phyloP scores from a whole-genome alignment of 1,140 invertebrate species.

The Drosophila mayri region DNA sequence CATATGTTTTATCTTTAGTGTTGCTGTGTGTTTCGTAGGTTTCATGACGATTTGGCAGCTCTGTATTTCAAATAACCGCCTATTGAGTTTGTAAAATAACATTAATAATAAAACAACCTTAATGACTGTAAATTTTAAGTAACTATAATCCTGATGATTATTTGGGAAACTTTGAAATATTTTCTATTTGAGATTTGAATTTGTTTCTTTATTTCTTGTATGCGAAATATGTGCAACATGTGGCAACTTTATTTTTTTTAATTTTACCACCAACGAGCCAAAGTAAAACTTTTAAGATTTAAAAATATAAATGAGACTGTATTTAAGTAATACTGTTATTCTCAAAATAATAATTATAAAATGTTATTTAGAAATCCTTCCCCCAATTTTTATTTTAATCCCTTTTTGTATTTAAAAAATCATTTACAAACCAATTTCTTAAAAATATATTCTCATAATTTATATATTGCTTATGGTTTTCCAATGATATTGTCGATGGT shows the following conservation, averaged over 20 bases:
- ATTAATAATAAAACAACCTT: not conserved
- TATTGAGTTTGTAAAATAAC: not conserved
- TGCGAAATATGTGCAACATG: not conserved
- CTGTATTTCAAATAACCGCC: not conserved
- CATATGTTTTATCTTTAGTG: conserved; percentile 15
- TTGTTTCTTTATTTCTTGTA: not conserved
- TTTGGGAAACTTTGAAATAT: too few species aligned
- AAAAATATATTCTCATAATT: not conserved
- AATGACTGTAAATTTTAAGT: too few species aligned
- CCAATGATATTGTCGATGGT: conserved; percentile 76
- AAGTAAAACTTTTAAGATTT: not conserved
- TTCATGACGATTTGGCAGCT: not conserved
- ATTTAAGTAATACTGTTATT: not conserved
- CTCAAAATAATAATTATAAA: not conserved
- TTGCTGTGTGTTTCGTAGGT: conserved; percentile 1
- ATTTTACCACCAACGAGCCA: not conserved
- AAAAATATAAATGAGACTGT: not conserved
- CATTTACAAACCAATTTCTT: not conserved
- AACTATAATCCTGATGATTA: too few species aligned
- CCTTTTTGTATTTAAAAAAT: conserved; percentile 4
- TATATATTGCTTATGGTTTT: conserved; percentile 38
- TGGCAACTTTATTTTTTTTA: not conserved
- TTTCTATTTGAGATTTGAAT: not conserved
- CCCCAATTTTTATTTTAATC: not conserved
- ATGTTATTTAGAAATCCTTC: not conserved